phyloP scores from a whole-genome alignment of 2,113 vertebrate species.

The Dromaius novaehollandiae region DNA sequence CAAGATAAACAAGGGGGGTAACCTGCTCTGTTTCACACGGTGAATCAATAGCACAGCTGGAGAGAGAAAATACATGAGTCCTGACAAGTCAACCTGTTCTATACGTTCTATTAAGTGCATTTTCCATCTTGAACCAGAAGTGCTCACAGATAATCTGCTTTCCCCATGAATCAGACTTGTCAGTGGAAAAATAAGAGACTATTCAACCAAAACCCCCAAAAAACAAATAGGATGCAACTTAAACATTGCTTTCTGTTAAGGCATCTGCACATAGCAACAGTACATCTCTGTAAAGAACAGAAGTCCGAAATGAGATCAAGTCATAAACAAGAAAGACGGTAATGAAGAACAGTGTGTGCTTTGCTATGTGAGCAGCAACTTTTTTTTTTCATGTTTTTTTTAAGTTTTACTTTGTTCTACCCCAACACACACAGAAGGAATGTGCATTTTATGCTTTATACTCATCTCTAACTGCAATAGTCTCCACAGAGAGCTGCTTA shows the following conservation, averaged over 20 bases:
- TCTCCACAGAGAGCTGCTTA: constrained; percentile 70
- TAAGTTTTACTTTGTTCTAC: background rate
- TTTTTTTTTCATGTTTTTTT: background rate
- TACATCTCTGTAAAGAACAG: background rate
- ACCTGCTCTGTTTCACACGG: background rate
- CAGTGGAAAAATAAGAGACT: constrained; percentile 39
- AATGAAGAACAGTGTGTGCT: background rate
- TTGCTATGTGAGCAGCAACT: background rate
- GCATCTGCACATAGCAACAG: background rate
- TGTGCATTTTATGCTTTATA: rapidly evolving
- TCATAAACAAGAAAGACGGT: background rate
- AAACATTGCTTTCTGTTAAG: constrained; percentile 3
- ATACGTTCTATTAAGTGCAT: background rate
- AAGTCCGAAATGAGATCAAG: background rate
- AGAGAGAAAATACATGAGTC: background rate
- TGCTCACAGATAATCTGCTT: background rate
- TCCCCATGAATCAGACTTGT: constrained; percentile 32
- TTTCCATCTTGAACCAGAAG: background rate
- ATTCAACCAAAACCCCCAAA: constrained; percentile 15
- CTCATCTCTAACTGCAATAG: rapidly evolving
- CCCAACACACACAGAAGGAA: background rate
- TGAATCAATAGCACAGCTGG: background rate
- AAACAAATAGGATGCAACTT: constrained; percentile 32
- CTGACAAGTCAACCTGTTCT: background rate
- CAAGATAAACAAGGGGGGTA: background rate